Evolutionary conservation across 2,113 vertebrate species (phyloP), one percentile per base, ranked within the genome.

Genomic region (Xenus cinereus): DNA sequence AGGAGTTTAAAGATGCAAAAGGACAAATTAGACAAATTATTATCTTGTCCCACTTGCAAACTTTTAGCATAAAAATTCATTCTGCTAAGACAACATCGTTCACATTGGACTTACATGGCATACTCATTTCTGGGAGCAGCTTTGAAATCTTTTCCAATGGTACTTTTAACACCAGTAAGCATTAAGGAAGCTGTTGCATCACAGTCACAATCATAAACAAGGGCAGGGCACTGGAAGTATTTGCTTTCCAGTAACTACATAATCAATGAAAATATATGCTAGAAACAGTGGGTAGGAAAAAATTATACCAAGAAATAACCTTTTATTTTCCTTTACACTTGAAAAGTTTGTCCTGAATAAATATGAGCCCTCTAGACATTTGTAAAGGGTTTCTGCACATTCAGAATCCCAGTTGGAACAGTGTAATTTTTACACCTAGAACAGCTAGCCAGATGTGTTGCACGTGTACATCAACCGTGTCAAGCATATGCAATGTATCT

Each of bases 401-500:
- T 28, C 63, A 69, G 50, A 83, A 26, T 2, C 23, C 16, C 19
- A 17, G 16, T 0, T 74, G 50, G 46, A 79, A 59, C 0, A 28
- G 19, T 26, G 8, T 9, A 26, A 27, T 20, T 10, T 7, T 5
- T 26, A 82, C 12, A n/a, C 12, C 12, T 71, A 24, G 8, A 87
- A 39, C 33, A 77, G 35, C 43, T 45, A 48, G 10, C 35, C 37
- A 85, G 35, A 22, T 51, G 21, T 41, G 12, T 53, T 27, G 7
- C 39, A 9, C 9, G 12, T 1, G 4, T 13, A 57, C 33, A 48
- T 8, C 7, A 18, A 32, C 21, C 14, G 6, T 30, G 12, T 24
- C 59, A 73, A n/a, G 7, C 6, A 5, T 2, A 8, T 14, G 11
- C 2, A 39, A 46, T 2, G 7, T 16, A 20, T 8, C 15, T 45